Percentiles rank a stretch among this genome's conserved stretches.
These are phyloP conservation scores for Coptotermes formosanus DNA, from an alignment of 1,140 invertebrate genomes.

Conservation along the genomic window DNA sequence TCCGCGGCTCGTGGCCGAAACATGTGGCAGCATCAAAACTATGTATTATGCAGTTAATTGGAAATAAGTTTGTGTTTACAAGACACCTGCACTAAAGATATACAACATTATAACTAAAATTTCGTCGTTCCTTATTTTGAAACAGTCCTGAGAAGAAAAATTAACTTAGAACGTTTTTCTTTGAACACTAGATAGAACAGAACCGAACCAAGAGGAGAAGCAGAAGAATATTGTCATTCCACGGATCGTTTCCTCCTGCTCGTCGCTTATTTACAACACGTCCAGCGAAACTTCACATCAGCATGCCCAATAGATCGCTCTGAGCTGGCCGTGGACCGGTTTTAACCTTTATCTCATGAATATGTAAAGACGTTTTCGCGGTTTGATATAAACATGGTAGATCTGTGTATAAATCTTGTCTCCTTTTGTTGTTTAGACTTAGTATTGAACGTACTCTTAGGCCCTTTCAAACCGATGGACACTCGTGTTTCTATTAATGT, in stretches of 20 bases:
- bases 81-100: too few relatives aligned
- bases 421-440: neutral
- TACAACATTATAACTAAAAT: too few relatives aligned
- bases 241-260: neutral
- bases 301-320: slow-evolving; percentile 13
- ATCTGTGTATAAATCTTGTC: neutral
- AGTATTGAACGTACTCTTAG: neutral
- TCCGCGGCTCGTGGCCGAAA: too few relatives aligned
- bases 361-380: slow-evolving; percentile 6
- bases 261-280: slow-evolving; percentile 8
- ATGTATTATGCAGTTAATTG: too few relatives aligned
- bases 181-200: neutral
- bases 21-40: too few relatives aligned
- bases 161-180: neutral
- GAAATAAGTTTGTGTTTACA: too few relatives aligned
- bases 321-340: neutral
- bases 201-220: neutral
- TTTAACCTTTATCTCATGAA: slow-evolving; percentile 11
- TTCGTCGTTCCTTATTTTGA: too few relatives aligned
- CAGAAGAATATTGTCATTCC: slow-evolving; percentile 16
- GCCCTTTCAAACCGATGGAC: neutral
- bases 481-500: neutral
- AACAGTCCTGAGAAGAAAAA: neutral
- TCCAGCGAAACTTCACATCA: neutral
- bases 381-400: slow-evolving; percentile 12